phyloP scores from a whole-genome alignment of 2,113 vertebrate species.

The Cathartes aura region DNA sequence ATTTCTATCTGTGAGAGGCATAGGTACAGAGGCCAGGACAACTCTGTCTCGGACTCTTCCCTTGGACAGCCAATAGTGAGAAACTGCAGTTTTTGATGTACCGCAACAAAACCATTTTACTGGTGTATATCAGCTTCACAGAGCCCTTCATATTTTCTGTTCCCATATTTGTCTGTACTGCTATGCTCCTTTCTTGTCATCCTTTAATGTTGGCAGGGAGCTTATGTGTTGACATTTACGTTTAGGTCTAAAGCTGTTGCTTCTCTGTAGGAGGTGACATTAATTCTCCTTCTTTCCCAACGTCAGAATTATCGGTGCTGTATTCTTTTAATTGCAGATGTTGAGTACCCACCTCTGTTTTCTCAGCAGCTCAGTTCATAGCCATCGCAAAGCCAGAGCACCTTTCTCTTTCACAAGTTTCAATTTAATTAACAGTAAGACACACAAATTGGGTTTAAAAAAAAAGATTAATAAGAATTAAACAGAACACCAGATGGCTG shows the following conservation, averaged over 20 bases:
- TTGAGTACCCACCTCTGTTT: not conserved
- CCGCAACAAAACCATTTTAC: not conserved
- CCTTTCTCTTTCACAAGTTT: slow-evolving; percentile 5
- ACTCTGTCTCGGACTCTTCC: not conserved
- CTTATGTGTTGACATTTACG: not conserved
- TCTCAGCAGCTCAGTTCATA: not conserved
- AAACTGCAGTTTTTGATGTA: not conserved
- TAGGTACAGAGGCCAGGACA: not conserved
- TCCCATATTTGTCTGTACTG: not conserved
- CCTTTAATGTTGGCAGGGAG: not conserved
- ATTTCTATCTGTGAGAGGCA: not conserved
- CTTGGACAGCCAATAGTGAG: fast-evolving
- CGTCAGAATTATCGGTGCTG: not conserved
- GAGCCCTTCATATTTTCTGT: not conserved
- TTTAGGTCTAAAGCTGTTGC: not conserved
- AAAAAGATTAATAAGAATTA: slow-evolving; percentile 37
- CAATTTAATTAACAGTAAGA: slow-evolving; percentile 53
- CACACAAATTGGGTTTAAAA: slow-evolving; percentile 12
- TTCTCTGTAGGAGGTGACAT: not conserved
- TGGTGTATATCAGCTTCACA: not conserved
- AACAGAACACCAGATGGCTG: slow-evolving; percentile 76
- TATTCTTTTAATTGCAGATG: not conserved
- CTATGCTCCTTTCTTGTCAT: not conserved
- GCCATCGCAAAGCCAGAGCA: not conserved
- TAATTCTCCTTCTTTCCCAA: not conserved